Base-by-base conservation (phyloP, 2,888 invertebrate species). In the Rhyacophila evoluta region DNA sequence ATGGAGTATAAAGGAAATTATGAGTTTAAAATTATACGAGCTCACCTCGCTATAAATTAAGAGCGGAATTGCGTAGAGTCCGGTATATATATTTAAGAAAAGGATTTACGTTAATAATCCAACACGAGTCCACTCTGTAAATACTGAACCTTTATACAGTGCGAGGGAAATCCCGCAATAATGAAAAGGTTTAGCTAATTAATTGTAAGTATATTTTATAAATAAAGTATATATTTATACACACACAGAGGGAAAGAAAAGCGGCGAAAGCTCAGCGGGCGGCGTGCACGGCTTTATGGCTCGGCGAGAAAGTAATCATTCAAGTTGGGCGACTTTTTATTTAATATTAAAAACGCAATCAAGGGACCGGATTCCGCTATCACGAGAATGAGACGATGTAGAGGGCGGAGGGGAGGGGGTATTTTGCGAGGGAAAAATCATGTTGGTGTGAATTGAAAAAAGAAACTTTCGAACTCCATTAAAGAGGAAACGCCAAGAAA, bases 121-220 rank as follows among this genome's bases (percentile, higher is more conserved):
- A 19, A 55, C 55, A 55, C 55, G 55, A 55, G 55, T 55, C 55
- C 55, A 55, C 55, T 55, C 55, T 25, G 55, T 10, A 55, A 55
- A 19, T 8, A 5, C 55, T 19, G 19, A 55, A 25, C 25, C 55
- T 55, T 55, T 55, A 55, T 55, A 55, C 55, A 19, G 55, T 19
- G 29, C 6, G 29, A 33, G 29, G 29, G 55, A 55, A 41, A 55
- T 55, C 71, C 36, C 36, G 12, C 37, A 71, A 71, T 71, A 71
- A 71, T 71, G 71, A 71, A 71, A 71, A 71, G 71, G 71, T 71
- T 71, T 36, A 71, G 71, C 71, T 71, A 71, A 71, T 71, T 71
- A 71, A 71, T 71, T 71, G 37, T 71, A 36, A 71, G 71, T 71
- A 71, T 71, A 71, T 71, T 55, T 55, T 55, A 55, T 55, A 55